Conservation (phyloP, 2,888 invertebrate genomes). For the Branchellion lobata region DNA sequence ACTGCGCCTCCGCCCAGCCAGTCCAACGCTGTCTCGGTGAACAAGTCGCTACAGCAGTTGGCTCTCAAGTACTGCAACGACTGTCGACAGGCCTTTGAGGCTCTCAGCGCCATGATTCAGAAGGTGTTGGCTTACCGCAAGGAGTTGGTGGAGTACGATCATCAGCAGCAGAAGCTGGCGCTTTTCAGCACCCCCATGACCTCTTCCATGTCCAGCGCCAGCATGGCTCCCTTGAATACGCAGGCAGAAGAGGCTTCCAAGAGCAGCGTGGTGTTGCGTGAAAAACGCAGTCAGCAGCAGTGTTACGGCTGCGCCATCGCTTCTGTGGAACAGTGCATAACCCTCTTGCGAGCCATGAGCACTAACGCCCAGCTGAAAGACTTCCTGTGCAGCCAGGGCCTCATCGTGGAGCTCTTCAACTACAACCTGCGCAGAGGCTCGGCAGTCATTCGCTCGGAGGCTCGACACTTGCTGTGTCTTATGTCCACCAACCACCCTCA, state of each 20-base stretch:
- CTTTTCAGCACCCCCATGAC: conserved; percentile 46
- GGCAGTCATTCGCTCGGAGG: conserved; percentile 73
- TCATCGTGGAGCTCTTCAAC: conserved; percentile 84
- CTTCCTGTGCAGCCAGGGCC: conserved; percentile 66
- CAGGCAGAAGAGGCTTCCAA: conserved; percentile 9
- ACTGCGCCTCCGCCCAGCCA: background rate
- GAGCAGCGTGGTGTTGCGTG: background rate
- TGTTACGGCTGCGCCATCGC: conserved; percentile 73
- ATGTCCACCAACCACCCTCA: conserved; percentile 81
- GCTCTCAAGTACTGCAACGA: conserved; percentile 94
- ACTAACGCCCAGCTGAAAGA: conserved; percentile 62
- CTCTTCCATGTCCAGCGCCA: conserved; percentile 40
- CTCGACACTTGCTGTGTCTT: conserved; percentile 81
- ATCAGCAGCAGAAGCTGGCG: conserved; percentile 64
- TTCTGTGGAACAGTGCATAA: conserved; percentile 89
- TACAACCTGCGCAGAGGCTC: conserved; percentile 85
- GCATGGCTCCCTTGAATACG: conserved; percentile 2
- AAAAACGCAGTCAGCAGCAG: conserved; percentile 46
- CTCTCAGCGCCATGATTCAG: conserved; percentile 74
- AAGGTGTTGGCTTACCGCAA: conserved; percentile 85
- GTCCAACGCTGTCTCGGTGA: conserved; percentile 64
- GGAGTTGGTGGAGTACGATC: conserved; percentile 86
- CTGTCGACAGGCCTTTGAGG: conserved; percentile 90
- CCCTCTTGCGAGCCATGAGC: conserved; percentile 82
- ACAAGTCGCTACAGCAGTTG: conserved; percentile 86